A percentile compares a stretch with the other conserved stretches of the same genome.
phyloP scores from a whole-genome alignment of 2,113 vertebrate species.

The Lutjanus erythropterus region DNA sequence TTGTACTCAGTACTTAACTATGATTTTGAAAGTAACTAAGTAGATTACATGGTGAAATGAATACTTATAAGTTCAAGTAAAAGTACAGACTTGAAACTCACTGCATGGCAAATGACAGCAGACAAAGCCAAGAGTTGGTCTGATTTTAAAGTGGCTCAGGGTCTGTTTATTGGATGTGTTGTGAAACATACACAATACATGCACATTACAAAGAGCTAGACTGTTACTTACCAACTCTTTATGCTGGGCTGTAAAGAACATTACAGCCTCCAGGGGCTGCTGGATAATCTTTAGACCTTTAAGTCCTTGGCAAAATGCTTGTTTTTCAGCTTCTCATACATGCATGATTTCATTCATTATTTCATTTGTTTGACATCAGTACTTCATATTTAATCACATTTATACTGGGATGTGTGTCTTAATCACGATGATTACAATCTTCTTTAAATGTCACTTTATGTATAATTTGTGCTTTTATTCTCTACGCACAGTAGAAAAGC shows the following conservation, averaged over 20 bases:
- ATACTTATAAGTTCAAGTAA: too few relatives aligned
- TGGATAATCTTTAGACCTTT: background rate
- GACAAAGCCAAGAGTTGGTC: too few relatives aligned
- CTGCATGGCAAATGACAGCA: too few relatives aligned
- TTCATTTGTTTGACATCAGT: background rate
- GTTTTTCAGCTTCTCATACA: background rate
- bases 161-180: background rate
- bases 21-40: too few relatives aligned
- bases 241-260: background rate
- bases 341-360: background rate
- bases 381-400: background rate
- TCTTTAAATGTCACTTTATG: background rate
- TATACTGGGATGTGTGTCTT: background rate
- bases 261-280: constrained; percentile 2
- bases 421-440: background rate
- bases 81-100: too few relatives aligned
- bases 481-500: background rate
- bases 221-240: background rate
- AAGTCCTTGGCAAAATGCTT: background rate
- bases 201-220: background rate
- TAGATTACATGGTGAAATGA: too few relatives aligned
- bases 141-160: too few relatives aligned
- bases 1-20: too few relatives aligned
- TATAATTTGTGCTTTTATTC: background rate
- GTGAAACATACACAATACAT: too few relatives aligned